Conservation (phyloP, 2,113 vertebrate genomes). For the Apteryx owenii region DNA sequence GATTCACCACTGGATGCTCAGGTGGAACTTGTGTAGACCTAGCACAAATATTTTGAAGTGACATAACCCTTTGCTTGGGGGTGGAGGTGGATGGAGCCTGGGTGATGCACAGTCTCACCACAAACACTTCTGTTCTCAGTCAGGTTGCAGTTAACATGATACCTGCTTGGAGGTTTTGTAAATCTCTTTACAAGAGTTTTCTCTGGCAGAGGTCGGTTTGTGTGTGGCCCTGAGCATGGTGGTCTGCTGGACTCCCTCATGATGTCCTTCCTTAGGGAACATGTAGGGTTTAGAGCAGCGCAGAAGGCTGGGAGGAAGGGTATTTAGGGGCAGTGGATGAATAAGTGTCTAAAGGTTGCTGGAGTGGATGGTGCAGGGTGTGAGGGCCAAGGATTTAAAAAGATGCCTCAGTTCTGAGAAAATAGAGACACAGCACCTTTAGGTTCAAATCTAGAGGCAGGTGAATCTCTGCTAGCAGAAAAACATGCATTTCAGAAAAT, state of each 20-base stretch:
- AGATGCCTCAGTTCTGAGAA: background rate
- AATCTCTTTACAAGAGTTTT: background rate
- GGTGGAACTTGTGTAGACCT: background rate
- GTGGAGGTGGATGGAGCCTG: background rate
- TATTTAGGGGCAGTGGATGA: background rate
- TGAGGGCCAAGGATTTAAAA: background rate
- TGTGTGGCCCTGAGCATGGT: background rate
- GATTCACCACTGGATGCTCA: background rate
- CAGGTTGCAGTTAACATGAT: background rate
- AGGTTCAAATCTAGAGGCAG: background rate
- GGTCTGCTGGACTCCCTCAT: background rate
- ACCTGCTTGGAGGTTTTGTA: background rate
- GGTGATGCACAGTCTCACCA: background rate
- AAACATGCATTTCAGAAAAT: background rate
- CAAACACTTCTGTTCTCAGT: background rate
- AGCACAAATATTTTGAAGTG: background rate
- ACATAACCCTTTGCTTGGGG: background rate
- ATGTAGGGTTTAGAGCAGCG: background rate
- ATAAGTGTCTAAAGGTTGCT: background rate
- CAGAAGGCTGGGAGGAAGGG: background rate
- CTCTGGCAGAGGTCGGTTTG: background rate
- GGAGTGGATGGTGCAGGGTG: background rate
- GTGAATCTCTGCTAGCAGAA: background rate
- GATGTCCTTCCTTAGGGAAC: background rate
- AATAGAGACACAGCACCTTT: background rate